These are phyloP conservation scores for Melipona bicolor DNA, from an alignment of 2,888 invertebrate species.

Conservation along the genomic window DNA sequence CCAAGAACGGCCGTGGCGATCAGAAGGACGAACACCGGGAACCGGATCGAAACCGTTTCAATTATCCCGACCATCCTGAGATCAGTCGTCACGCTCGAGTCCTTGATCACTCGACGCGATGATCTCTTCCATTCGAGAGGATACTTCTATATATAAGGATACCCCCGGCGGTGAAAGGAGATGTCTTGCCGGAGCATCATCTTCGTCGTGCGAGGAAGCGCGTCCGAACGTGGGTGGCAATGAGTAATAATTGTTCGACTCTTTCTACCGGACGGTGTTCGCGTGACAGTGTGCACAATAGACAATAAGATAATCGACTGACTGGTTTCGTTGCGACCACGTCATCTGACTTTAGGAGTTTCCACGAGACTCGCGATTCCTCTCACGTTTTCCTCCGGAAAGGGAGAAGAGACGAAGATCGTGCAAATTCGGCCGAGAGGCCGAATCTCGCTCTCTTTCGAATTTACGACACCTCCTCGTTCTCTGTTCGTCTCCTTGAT, in stretches of 20 bases:
- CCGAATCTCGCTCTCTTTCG: background rate
- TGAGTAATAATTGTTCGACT: conserved; percentile 52
- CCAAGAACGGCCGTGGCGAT: conserved; percentile 5
- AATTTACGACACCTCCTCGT: conserved; percentile 37
- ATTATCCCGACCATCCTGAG: conserved; percentile 5
- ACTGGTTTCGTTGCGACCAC: conserved; percentile 37
- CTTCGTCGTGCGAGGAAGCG: conserved; percentile 18
- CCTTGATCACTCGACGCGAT: conserved; percentile 16
- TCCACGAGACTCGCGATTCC: conserved; percentile 48
- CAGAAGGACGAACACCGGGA: conserved; percentile 8
- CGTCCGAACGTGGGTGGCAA: conserved; percentile 49
- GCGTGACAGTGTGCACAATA: background rate
- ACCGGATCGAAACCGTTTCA: background rate
- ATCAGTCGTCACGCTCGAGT: background rate
- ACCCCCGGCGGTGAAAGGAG: conserved; percentile 66
- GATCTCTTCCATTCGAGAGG: conserved; percentile 37
- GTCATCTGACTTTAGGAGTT: conserved; percentile 64
- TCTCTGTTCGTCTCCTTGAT: background rate
- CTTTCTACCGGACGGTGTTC: conserved; percentile 3
- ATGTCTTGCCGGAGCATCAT: conserved; percentile 27
- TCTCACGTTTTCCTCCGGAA: conserved; percentile 32
- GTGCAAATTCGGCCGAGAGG: conserved; percentile 36
- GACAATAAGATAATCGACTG: background rate
- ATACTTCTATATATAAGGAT: conserved; percentile 64
- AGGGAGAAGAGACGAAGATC: conserved; percentile 2